These are phyloP conservation scores for Hylyphantes graminicola DNA, from an alignment of 1,140 invertebrate genomes.

Conservation along the genomic window DNA sequence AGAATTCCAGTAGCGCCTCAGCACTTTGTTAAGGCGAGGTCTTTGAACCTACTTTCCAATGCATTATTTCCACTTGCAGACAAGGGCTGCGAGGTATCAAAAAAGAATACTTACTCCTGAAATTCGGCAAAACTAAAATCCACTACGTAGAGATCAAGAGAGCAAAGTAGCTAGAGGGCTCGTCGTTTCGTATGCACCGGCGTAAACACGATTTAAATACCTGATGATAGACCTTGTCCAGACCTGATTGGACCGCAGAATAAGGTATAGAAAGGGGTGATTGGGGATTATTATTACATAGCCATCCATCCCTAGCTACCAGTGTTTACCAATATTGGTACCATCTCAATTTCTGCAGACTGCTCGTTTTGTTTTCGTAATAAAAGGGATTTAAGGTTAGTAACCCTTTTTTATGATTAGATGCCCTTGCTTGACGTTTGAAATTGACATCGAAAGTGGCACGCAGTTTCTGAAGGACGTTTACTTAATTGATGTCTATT, in stretches of 20 bases:
- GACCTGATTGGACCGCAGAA: slow-evolving; percentile 27
- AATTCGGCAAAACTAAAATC: slow-evolving; percentile 30
- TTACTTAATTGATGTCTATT: no score
- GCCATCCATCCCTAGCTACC: slow-evolving; percentile 14
- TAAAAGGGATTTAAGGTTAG: background rate
- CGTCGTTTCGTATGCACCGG: slow-evolving; percentile 27
- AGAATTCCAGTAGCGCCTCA: background rate
- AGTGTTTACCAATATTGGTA: slow-evolving; percentile 48
- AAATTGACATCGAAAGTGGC: no score
- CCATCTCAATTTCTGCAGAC: background rate
- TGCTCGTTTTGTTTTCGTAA: background rate
- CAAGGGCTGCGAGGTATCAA: slow-evolving; percentile 3
- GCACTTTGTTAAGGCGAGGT: slow-evolving; percentile 24
- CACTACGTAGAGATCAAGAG: slow-evolving; percentile 11
- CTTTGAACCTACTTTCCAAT: slow-evolving; percentile 35
- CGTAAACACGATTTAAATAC: slow-evolving; percentile 41
- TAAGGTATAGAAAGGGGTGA: background rate
- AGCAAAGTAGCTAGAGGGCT: slow-evolving; percentile 1
- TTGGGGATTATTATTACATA: slow-evolving; percentile 15
- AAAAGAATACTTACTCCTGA: slow-evolving; percentile 23
- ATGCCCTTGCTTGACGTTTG: background rate
- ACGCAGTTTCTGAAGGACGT: no score
- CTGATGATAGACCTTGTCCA: slow-evolving; percentile 44
- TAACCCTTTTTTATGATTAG: background rate
- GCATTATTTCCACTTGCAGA: slow-evolving; percentile 29